phyloP scores from a whole-genome alignment of 2,797 vertebrate species.

The Chanos chanos region DNA sequence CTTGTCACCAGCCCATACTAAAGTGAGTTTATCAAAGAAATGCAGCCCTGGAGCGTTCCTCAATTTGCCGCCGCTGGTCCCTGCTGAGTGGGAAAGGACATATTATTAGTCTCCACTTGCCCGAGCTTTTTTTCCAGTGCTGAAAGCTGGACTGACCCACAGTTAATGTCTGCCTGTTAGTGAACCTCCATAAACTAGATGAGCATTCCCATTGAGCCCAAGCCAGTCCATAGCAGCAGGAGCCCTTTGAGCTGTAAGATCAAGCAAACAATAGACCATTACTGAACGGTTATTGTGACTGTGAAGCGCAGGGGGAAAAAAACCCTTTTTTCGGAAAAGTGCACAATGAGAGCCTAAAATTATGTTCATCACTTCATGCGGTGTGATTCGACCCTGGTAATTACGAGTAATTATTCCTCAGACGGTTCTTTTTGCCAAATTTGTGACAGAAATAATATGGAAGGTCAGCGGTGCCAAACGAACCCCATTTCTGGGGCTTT shows the following conservation, averaged over 20 bases:
- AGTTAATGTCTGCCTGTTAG: slow-evolving; percentile 51
- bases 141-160: slow-evolving; percentile 42
- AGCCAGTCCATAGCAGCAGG: slow-evolving; percentile 45
- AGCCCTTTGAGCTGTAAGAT: slow-evolving; percentile 46
- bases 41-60: slow-evolving; percentile 29
- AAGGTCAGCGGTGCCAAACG: slow-evolving; percentile 39
- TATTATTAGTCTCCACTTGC: slow-evolving; percentile 52
- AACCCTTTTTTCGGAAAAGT: slow-evolving; percentile 19
- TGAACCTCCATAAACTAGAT: slow-evolving; percentile 56
- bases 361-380: slow-evolving; percentile 33
- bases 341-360: slow-evolving; percentile 39
- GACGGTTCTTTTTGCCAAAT: slow-evolving; percentile 35
- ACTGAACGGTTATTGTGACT: slow-evolving; percentile 52
- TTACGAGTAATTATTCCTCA: slow-evolving; percentile 40
- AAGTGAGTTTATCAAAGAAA: slow-evolving; percentile 51
- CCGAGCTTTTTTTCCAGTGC: slow-evolving; percentile 36
- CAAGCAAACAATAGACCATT: slow-evolving; percentile 61
- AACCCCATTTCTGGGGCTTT: slow-evolving; percentile 36
- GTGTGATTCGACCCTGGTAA: slow-evolving; percentile 35
- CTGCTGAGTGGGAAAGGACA: slow-evolving; percentile 35
- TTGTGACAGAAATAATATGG: slow-evolving; percentile 40
- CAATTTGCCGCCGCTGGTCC: slow-evolving; percentile 47
- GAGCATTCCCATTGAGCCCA: slow-evolving; percentile 48
- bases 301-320: slow-evolving; percentile 53
- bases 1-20: slow-evolving; percentile 43